phyloP scores from a whole-genome alignment of 2,888 invertebrate genomes.

The Labia minor region DNA sequence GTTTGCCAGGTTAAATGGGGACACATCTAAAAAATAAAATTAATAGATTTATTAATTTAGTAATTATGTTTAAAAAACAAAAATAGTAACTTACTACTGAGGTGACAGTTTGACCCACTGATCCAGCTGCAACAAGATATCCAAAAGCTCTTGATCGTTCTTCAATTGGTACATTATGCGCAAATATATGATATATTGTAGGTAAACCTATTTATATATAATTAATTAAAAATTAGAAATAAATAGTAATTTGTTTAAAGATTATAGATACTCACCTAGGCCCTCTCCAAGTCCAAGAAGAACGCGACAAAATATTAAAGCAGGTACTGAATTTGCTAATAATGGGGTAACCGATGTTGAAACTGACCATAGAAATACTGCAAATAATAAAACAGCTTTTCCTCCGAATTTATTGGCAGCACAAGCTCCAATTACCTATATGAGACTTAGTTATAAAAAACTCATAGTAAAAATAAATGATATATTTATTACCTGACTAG shows the following conservation, averaged over 20 bases:
- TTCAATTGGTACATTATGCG: constrained; percentile 57
- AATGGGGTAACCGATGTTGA: constrained; percentile 59
- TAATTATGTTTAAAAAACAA: no score
- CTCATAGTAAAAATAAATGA: not conserved
- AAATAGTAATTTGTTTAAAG: not conserved
- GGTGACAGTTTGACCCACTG: constrained; percentile 63
- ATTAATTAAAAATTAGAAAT: not conserved
- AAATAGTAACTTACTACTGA: constrained; percentile 54
- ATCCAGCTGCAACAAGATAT: constrained; percentile 59
- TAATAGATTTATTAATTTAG: no score
- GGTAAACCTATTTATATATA: constrained; percentile 48
- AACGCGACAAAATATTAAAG: constrained; percentile 52
- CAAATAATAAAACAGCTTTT: constrained; percentile 53
- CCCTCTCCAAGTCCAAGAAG: constrained; percentile 63
- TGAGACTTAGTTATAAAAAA: constrained; percentile 5
- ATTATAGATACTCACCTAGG: constrained; percentile 43
- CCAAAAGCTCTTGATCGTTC: constrained; percentile 62
- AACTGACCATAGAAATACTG: constrained; percentile 61
- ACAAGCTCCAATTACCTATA: constrained; percentile 52
- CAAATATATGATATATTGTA: constrained; percentile 64
- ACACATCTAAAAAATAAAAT: constrained; percentile 42
- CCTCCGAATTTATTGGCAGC: constrained; percentile 57
- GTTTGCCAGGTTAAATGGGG: constrained; percentile 56
- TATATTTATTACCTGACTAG: constrained; percentile 49
- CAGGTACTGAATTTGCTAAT: constrained; percentile 51